A percentile compares a stretch with the other conserved stretches of the same genome.
These are phyloP conservation scores for Lagopus muta DNA, from an alignment of 2,113 vertebrate genomes.

Conservation along the genomic window DNA sequence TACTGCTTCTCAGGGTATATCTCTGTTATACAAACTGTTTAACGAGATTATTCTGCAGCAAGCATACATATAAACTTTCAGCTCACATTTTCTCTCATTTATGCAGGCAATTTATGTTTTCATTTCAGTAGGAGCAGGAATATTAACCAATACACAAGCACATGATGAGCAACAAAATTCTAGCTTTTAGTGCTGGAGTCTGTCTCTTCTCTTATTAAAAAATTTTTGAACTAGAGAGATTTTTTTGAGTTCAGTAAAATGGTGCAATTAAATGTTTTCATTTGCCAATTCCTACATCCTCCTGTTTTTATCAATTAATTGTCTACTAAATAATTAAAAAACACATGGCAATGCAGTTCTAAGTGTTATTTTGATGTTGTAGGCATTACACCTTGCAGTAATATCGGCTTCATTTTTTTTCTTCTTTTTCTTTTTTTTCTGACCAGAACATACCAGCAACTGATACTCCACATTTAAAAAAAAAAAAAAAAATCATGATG, in stretches of 20 bases:
- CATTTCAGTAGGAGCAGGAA: background rate
- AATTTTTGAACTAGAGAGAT: background rate
- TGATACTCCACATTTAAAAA: background rate
- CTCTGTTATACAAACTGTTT: background rate
- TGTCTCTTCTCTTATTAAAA: background rate
- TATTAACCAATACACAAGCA: background rate
- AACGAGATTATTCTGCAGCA: background rate
- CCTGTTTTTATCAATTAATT: background rate
- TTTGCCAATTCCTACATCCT: background rate
- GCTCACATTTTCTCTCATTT: background rate
- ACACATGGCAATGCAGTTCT: accelerated
- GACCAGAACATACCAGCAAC: background rate
- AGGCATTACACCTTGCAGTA: background rate
- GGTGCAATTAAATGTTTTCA: background rate
- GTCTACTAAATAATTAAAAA: background rate
- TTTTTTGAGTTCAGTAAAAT: background rate
- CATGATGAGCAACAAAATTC: background rate
- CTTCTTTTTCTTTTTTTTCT: background rate
- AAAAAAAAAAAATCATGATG: background rate
- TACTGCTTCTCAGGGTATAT: background rate
- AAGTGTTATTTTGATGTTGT: background rate
- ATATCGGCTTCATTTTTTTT: background rate
- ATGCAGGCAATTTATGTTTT: background rate
- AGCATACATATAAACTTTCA: background rate
- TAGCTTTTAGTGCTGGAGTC: background rate